phyloP scores from a whole-genome alignment of 92 coral and sea anemone genomes.

The Epizoanthus stellaris region DNA sequence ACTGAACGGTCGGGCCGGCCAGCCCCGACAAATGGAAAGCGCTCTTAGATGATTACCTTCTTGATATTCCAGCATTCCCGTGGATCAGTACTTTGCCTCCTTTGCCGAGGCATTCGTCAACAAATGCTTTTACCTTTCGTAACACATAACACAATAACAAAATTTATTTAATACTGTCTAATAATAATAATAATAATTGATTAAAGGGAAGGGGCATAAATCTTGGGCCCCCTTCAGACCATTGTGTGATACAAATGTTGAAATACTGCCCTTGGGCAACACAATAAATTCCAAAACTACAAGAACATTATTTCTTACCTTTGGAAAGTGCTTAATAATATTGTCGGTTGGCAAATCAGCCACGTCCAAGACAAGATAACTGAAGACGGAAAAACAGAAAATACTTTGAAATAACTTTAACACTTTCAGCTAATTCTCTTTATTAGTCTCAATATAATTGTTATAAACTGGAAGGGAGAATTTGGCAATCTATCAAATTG shows the following conservation, averaged over 20 bases:
- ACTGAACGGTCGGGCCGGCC: too few relatives aligned
- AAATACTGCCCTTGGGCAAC: too few relatives aligned
- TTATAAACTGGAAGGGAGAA: too few relatives aligned
- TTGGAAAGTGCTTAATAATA: conserved; percentile 91
- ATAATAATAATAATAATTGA: too few relatives aligned
- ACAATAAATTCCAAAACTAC: not conserved
- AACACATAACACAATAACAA: not conserved
- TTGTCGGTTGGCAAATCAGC: conserved; percentile 97
- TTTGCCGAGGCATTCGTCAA: conserved; percentile 81
- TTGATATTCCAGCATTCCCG: conserved; percentile 98
- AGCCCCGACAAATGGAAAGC: too few relatives aligned
- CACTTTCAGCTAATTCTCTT: not conserved
- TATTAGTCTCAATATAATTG: too few relatives aligned
- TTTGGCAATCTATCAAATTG: too few relatives aligned
- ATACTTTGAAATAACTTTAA: not conserved
- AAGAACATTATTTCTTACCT: conserved; percentile 71
- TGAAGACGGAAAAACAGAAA: conserved; percentile 13
- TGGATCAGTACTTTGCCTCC: conserved; percentile 94
- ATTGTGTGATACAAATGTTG: too few relatives aligned
- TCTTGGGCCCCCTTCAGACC: too few relatives aligned
- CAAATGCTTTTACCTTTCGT: conserved; percentile 82
- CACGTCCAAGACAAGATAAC: conserved; percentile 93
- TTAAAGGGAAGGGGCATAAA: too few relatives aligned
- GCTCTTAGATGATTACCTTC: conserved; percentile 81
- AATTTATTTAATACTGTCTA: too few relatives aligned